Evolutionary conservation across 2,113 vertebrate species (phyloP).

Genomic region (Cynocephalus volans): DNA sequence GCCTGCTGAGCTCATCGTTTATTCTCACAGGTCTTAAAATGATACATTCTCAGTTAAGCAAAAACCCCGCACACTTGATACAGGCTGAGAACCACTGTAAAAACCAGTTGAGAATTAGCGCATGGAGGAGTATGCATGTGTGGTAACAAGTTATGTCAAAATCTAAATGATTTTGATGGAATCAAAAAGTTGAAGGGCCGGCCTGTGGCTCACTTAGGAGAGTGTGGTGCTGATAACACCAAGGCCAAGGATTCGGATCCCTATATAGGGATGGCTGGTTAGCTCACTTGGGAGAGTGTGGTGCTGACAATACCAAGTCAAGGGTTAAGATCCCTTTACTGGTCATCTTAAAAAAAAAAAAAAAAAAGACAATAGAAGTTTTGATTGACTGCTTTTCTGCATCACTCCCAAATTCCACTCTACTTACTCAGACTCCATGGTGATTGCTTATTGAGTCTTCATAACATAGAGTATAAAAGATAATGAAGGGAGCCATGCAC

Average conservation of each 20-base stretch:
- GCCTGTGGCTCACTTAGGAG: no score
- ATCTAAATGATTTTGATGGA: not conserved
- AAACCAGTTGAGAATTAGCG: not conserved
- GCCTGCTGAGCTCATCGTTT: not conserved
- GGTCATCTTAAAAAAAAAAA: no score
- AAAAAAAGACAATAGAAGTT: not conserved
- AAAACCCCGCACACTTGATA: not conserved
- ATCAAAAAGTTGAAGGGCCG: not conserved
- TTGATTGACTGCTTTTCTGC: not conserved
- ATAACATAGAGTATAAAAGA: not conserved
- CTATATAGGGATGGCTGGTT: no score
- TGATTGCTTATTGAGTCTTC: not conserved
- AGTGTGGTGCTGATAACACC: no score
- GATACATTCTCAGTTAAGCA: not conserved
- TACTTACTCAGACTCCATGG: not conserved
- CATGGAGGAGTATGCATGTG: not conserved
- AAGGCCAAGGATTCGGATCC: no score
- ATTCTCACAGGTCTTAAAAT: not conserved
- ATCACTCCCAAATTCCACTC: not conserved
- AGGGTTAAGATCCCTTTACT: no score
- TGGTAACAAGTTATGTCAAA: not conserved
- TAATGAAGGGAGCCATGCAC: not conserved
- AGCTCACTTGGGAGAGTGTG: no score
- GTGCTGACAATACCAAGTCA: no score
- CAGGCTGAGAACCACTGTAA: not conserved